Conservation (phyloP, 2,888 invertebrate genomes). For the Drosophila yooni region DNA sequence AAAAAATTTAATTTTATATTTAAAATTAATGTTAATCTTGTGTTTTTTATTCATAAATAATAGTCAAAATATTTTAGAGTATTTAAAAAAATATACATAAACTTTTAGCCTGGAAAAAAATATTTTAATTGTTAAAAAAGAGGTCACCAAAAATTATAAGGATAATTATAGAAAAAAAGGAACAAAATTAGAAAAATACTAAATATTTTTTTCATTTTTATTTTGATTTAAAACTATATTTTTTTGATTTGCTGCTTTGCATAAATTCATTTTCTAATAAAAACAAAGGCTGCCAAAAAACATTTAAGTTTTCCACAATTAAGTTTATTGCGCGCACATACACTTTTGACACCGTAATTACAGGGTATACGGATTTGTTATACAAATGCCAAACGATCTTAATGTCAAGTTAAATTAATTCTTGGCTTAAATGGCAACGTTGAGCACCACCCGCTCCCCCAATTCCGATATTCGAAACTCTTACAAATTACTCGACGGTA, state of each 20-base stretch:
- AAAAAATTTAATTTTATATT: neutral
- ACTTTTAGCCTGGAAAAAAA: too few relatives aligned
- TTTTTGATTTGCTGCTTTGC: neutral
- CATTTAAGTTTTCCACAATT: neutral
- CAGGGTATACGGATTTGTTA: neutral
- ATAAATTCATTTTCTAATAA: neutral
- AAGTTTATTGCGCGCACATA: neutral
- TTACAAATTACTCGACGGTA: constrained; percentile 16
- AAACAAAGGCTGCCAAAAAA: neutral
- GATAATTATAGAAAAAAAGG: neutral
- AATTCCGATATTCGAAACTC: neutral
- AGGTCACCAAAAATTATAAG: neutral
- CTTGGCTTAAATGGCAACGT: neutral
- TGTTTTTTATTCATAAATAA: neutral
- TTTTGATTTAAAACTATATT: neutral
- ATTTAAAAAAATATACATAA: neutral
- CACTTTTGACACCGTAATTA: neutral
- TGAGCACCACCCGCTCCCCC: neutral
- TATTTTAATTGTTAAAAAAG: neutral
- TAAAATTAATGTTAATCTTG: neutral
- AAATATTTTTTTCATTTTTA: neutral
- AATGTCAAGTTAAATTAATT: constrained; percentile 1
- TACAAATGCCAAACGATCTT: neutral
- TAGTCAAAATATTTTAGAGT: neutral
- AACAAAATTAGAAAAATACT: neutral